phyloP scores from a whole-genome alignment of 1,140 invertebrate genomes.

The Zaprionus camerounensis region DNA sequence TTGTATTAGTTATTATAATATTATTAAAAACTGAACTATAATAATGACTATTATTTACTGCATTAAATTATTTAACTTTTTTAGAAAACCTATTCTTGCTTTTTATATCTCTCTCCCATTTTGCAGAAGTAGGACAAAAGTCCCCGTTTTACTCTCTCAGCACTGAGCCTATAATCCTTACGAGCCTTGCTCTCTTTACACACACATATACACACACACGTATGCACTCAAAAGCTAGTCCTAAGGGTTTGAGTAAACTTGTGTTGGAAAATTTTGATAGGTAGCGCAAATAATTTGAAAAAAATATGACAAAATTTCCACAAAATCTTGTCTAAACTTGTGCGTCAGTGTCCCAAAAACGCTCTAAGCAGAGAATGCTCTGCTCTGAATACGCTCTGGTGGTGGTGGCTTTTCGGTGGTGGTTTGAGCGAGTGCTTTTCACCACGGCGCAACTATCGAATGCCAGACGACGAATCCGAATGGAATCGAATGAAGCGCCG shows the following conservation, averaged over 20 bases:
- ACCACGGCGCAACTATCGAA: conserved; percentile 21
- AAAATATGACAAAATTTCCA: conserved; percentile 24
- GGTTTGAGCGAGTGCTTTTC: conserved; percentile 33
- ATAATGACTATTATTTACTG: neutral
- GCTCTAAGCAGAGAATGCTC: neutral
- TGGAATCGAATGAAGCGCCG: conserved; percentile 41
- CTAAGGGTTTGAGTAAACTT: neutral
- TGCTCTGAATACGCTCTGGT: neutral
- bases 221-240: neutral
- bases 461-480: conserved; percentile 16
- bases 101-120: neutral
- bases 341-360: conserved; percentile 22
- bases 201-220: neutral
- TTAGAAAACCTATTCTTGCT: neutral
- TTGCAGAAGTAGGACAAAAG: no score
- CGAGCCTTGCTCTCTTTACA: neutral
- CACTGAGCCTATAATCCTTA: neutral
- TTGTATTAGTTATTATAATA: no score
- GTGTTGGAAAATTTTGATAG: conserved; percentile 1
- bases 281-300: conserved; percentile 13
- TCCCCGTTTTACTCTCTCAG: neutral
- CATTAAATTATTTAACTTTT: neutral
- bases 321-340: conserved; percentile 1
- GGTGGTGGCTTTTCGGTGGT: conserved; percentile 17
- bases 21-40: no score